Percentiles rank a stretch among this genome's conserved stretches.
Evolutionary conservation across 1,140 invertebrate species (phyloP).

Genomic region (Dendrolimus kikuchii): DNA sequence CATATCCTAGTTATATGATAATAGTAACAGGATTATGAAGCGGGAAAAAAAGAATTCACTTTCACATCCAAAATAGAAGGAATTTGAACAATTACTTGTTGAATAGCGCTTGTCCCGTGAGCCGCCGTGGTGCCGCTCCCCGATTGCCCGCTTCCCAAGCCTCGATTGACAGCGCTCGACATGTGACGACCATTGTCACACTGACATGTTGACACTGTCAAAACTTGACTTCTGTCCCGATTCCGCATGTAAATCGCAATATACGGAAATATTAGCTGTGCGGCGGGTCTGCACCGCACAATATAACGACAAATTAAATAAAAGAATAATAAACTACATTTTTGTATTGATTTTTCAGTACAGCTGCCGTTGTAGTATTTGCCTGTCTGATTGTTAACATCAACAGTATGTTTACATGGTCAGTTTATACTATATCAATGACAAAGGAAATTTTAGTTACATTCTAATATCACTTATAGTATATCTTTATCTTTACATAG

Average conservation of each 20-base stretch:
- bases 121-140: slow-evolving; percentile 14
- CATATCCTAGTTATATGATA: too few species aligned
- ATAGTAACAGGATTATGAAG: too few species aligned
- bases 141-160: slow-evolving; percentile 56
- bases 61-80: too few species aligned
- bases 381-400: slow-evolving; percentile 13
- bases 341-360: slow-evolving; percentile 16
- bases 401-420: slow-evolving; percentile 5
- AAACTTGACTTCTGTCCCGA: slow-evolving; percentile 67
- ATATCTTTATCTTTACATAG: too few species aligned
- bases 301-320: slow-evolving; percentile 68
- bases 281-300: slow-evolving; percentile 31
- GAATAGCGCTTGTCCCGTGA: slow-evolving; percentile 13
- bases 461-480: too few species aligned
- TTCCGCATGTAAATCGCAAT: slow-evolving; percentile 60
- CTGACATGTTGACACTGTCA: slow-evolving; percentile 67
- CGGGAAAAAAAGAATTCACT: too few species aligned
- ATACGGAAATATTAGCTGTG: slow-evolving; percentile 62
- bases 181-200: slow-evolving; percentile 63
- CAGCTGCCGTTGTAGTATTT: slow-evolving; percentile 37
- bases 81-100: too few species aligned
- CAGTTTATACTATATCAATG: too few species aligned
- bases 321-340: slow-evolving; percentile 58
- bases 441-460: too few species aligned
- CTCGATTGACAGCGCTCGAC: slow-evolving; percentile 61